Conservation (phyloP, 30 jellyfish, hydroid and myxozoan genomes). For the Cassiopea xamachana region DNA sequence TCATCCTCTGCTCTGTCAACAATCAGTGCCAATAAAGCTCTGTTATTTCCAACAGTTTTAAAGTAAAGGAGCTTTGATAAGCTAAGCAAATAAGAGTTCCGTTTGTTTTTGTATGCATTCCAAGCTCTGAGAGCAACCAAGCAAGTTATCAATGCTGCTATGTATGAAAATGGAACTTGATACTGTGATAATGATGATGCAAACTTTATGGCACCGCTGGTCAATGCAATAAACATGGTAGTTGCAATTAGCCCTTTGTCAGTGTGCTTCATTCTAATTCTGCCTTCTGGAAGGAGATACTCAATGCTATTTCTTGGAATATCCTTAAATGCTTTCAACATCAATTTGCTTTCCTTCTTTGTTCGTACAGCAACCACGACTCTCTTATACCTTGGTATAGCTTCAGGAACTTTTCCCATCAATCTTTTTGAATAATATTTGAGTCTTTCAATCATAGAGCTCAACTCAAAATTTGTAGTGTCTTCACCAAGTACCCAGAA, state of each 20-base stretch:
- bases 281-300: constrained; percentile 89
- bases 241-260: constrained; percentile 82
- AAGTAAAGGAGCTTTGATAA: constrained; percentile 73
- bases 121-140: constrained; percentile 85
- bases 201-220: constrained; percentile 62
- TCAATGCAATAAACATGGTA: constrained; percentile 59
- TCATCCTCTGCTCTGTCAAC: constrained; percentile 95
- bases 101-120: constrained; percentile 90
- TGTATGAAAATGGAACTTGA: constrained; percentile 59
- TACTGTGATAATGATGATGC: constrained; percentile 61
- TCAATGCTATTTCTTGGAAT: constrained; percentile 85
- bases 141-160: constrained; percentile 74
- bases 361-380: constrained; percentile 93
- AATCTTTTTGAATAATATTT: constrained; percentile 33
- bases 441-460: constrained; percentile 38
- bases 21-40: constrained; percentile 84
- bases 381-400: constrained; percentile 80
- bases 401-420: constrained; percentile 66
- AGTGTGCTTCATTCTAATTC: constrained; percentile 72
- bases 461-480: constrained; percentile 24
- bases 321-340: constrained; percentile 90
- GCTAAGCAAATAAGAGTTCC: constrained; percentile 77
- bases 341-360: constrained; percentile 81
- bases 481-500: constrained; percentile 93
- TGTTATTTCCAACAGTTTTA: constrained; percentile 88